Conservation (phyloP, 2,797 vertebrate genomes). For the Thalassophryne amazonica region DNA sequence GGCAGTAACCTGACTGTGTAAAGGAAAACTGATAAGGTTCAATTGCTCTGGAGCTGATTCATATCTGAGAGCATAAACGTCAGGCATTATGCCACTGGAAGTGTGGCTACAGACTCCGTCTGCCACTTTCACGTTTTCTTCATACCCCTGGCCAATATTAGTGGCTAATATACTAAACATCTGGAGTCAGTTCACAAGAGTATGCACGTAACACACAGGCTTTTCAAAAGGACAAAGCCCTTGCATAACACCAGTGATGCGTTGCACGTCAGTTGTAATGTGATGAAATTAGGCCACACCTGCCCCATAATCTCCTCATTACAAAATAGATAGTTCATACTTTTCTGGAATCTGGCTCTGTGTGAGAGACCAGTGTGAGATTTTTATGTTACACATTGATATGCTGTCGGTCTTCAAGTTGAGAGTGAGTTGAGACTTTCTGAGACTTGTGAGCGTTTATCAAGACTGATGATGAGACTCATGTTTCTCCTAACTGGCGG, state of each 20-base stretch:
- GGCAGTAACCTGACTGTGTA: slow-evolving; percentile 50
- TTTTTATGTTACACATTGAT: neutral
- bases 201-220: neutral
- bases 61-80: slow-evolving; percentile 52
- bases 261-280: neutral
- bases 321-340: neutral
- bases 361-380: neutral
- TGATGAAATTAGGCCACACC: neutral
- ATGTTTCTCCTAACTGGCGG: no score
- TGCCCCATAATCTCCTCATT: neutral
- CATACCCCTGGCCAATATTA: neutral
- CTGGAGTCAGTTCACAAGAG: slow-evolving; percentile 10
- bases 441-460: no score
- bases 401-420: no score
- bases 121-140: slow-evolving; percentile 15
- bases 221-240: slow-evolving; percentile 23
- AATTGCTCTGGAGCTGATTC: slow-evolving; percentile 54
- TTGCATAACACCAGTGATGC: slow-evolving; percentile 26
- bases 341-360: neutral
- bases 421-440: no score
- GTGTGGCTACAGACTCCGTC: slow-evolving; percentile 13
- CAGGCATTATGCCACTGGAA: slow-evolving; percentile 40
- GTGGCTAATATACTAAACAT: slow-evolving; percentile 23
- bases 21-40: slow-evolving; percentile 61
- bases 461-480: no score